Conservation (phyloP, 30 jellyfish, hydroid and myxozoan species). For the Chrysaora quinquecirrha region DNA sequence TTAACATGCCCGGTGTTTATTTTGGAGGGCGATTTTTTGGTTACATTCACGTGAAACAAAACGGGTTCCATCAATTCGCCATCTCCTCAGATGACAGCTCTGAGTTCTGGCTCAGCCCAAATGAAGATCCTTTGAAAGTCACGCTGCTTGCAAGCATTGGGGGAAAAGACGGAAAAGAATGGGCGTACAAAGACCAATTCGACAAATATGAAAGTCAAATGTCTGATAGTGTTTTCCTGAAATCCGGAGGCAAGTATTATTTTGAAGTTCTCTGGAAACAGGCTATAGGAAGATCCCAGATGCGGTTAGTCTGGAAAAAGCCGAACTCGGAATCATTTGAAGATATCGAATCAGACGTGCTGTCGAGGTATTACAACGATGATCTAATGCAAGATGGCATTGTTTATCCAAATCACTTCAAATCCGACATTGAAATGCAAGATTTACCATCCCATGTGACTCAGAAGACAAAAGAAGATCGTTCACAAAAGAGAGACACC, state of each 20-base stretch:
- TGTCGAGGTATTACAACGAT: slow-evolving; percentile 64
- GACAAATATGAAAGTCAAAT: slow-evolving; percentile 54
- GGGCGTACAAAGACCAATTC: slow-evolving; percentile 78
- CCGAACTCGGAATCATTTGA: slow-evolving; percentile 29
- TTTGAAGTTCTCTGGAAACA: slow-evolving; percentile 85
- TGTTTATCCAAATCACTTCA: slow-evolving; percentile 61
- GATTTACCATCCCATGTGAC: slow-evolving; percentile 78
- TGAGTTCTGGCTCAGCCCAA: slow-evolving; percentile 75
- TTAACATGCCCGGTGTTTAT: slow-evolving; percentile 51
- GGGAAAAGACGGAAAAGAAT: slow-evolving; percentile 68
- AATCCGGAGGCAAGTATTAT: slow-evolving; percentile 53
- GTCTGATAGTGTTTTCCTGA: slow-evolving; percentile 27
- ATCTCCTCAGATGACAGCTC: slow-evolving; percentile 82
- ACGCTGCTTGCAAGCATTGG: slow-evolving; percentile 60
- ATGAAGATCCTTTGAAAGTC: slow-evolving; percentile 68
- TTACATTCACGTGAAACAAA: slow-evolving; percentile 43
- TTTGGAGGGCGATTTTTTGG: slow-evolving; percentile 85
- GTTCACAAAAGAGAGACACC: slow-evolving; percentile 41
- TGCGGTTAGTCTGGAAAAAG: slow-evolving; percentile 74
- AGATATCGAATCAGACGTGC: slow-evolving; percentile 16
- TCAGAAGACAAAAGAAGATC: slow-evolving; percentile 18
- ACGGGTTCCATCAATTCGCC: slow-evolving; percentile 66
- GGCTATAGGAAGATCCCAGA: slow-evolving; percentile 79
- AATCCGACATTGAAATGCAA: slow-evolving; percentile 37
- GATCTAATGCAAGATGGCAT: slow-evolving; percentile 67